Conservation (phyloP, 2,797 vertebrate genomes). For the Pterois miles region DNA sequence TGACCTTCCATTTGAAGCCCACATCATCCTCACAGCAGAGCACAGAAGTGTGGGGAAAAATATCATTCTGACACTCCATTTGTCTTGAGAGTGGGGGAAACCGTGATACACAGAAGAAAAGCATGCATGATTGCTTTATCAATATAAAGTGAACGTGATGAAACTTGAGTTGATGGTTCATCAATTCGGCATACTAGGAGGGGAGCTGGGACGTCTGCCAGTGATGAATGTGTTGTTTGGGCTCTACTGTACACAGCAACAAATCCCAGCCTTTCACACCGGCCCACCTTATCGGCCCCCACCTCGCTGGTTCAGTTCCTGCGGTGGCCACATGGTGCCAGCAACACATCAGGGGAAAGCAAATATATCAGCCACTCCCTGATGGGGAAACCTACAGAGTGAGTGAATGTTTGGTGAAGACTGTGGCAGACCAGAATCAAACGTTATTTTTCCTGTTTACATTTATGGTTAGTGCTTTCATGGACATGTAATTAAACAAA, state of each 20-base stretch:
- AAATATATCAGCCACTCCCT: conserved; percentile 28
- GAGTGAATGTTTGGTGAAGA: background rate
- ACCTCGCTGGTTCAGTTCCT: background rate
- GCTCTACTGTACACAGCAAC: conserved; percentile 31
- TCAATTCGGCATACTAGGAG: conserved; percentile 66
- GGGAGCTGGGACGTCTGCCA: conserved; percentile 48
- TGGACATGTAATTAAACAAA: background rate
- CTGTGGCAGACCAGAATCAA: background rate
- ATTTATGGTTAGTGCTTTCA: background rate
- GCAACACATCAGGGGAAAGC: conserved; percentile 41
- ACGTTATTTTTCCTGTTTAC: background rate
- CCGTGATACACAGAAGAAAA: conserved; percentile 62
- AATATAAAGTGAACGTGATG: conserved; percentile 76
- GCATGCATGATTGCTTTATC: conserved; percentile 79
- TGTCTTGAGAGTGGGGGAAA: conserved; percentile 59
- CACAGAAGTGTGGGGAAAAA: conserved; percentile 6
- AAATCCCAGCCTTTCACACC: conserved; percentile 27
- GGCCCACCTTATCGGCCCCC: background rate
- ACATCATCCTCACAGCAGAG: conserved; percentile 28
- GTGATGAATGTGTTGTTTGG: conserved; percentile 75
- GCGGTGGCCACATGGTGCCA: conserved; percentile 59
- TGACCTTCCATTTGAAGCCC: conserved; percentile 1
- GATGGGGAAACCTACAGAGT: background rate
- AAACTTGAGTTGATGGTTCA: conserved; percentile 74
- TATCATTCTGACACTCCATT: conserved; percentile 68